Percentiles rank a stretch among this genome's conserved stretches.
phyloP scores from a whole-genome alignment of 1,140 invertebrate species.

The Cydia pomonella region DNA sequence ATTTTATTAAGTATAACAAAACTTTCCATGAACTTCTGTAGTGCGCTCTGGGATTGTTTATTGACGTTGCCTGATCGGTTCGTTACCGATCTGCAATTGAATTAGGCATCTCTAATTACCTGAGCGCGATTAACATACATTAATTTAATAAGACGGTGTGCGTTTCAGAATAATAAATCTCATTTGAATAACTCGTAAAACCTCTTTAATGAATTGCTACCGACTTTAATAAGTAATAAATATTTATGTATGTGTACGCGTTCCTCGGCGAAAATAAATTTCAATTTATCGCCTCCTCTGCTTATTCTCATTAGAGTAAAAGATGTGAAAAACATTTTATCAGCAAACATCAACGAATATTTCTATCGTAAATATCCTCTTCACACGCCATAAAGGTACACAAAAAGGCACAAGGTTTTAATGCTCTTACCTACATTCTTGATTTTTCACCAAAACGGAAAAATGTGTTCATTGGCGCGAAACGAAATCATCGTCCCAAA shows the following conservation, averaged over 20 bases:
- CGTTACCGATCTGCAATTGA: slow-evolving; percentile 50
- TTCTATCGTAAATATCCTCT: slow-evolving; percentile 54
- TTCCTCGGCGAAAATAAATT: slow-evolving; percentile 56
- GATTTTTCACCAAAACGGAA: slow-evolving; percentile 63
- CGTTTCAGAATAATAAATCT: slow-evolving; percentile 50
- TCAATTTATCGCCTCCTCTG: slow-evolving; percentile 56
- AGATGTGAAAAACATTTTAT: slow-evolving; percentile 58
- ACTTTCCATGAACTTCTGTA: slow-evolving; percentile 64
- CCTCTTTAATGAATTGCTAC: slow-evolving; percentile 59
- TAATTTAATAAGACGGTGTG: slow-evolving; percentile 43
- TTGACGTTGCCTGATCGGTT: slow-evolving; percentile 59
- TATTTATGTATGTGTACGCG: slow-evolving; percentile 57
- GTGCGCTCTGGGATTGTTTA: slow-evolving; percentile 68
- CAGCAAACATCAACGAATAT: slow-evolving; percentile 55
- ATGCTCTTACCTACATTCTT: slow-evolving; percentile 58
- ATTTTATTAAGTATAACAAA: slow-evolving; percentile 76
- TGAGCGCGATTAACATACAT: slow-evolving; percentile 43
- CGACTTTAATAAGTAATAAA: slow-evolving; percentile 65
- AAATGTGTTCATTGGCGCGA: slow-evolving; percentile 69
- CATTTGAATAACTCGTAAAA: slow-evolving; percentile 64
- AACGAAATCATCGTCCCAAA: slow-evolving; percentile 68
- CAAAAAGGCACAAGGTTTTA: slow-evolving; percentile 59
- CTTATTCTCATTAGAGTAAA: slow-evolving; percentile 59
- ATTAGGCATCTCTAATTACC: slow-evolving; percentile 58
- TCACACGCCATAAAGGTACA: slow-evolving; percentile 48